Percentiles rank a stretch among this genome's conserved stretches.
phyloP scores from a whole-genome alignment of 2,888 invertebrate genomes.

The Diarsia brunnea region DNA sequence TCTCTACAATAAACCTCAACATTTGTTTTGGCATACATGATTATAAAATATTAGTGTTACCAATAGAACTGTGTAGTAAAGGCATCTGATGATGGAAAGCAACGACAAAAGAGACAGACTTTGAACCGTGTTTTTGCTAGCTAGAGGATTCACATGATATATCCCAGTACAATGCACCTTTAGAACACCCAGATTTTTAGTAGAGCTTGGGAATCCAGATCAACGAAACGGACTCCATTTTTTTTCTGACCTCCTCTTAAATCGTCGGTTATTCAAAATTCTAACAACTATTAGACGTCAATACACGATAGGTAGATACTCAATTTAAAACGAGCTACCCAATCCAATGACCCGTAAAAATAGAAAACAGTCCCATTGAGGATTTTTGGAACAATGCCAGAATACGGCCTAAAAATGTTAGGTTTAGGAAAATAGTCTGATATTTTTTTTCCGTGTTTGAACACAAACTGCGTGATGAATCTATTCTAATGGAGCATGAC shows the following conservation, averaged over 20 bases:
- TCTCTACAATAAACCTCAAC: too few relatives aligned
- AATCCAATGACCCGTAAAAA: conserved; percentile 50
- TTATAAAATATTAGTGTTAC: too few relatives aligned
- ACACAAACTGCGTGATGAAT: conserved; percentile 51
- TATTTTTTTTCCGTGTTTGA: conserved; percentile 38
- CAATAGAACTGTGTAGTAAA: background rate
- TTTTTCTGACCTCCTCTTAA: background rate
- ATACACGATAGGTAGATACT: background rate
- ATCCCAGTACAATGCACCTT: background rate
- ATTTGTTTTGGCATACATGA: background rate
- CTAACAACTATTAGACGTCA: background rate
- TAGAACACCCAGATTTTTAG: background rate
- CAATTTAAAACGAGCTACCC: conserved; percentile 44
- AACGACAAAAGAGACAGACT: background rate
- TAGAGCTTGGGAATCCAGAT: background rate
- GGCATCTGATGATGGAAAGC: background rate
- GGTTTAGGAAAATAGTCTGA: conserved; percentile 17
- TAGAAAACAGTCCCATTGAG: conserved; percentile 47
- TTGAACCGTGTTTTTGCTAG: background rate
- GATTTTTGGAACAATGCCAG: conserved; percentile 57
- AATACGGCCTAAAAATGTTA: conserved; percentile 38
- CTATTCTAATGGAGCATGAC: conserved; percentile 36
- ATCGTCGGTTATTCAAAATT: background rate
- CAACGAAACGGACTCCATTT: background rate
- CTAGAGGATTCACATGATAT: background rate